Evolutionary conservation across 2,888 invertebrate genomes (phyloP), one percentile per base, ranked within the genome.

Genomic region (Nomada ruficornis): DNA sequence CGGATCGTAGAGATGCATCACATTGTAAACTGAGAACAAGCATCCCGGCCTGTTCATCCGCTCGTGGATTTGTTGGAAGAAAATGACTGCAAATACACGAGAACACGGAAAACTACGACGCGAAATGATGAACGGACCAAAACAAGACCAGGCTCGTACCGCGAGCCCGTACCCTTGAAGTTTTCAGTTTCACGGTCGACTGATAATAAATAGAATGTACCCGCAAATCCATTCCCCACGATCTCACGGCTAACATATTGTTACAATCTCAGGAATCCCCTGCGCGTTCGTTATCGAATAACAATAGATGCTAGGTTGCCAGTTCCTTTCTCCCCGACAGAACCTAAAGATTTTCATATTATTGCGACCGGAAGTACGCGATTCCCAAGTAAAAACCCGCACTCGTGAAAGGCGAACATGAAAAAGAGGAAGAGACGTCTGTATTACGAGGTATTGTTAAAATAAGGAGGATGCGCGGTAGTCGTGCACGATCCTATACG

Each of bases 101-200:
- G 60, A 52, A 50, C 64, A 20, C 57, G 72, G 57, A 57, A 73
- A 72, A n/a, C 55, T n/a, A 68, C 71, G 68, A 76, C 59, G 54
- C 71, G 55, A 23, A 67, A 74, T 65, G 74, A 79, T 70, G 76
- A 72, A 82, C 81, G 72, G 54, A 11, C 59, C 71, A 62, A 80
- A 80, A 70, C 60, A 59, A 62, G 67, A 55, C 26, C 57, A 18
- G 57, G 23, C 13, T 15, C 36, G 50, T 59, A 15, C 59, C 13
- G 29, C 44, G 20, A 64, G 29, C 20, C 1, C 29, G 65, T 80
- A 59, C 44, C 63, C 70, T 77, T 57, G 50, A 54, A 82, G 63
- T 77, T 82, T 82, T 82, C 75, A 76, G 74, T 70, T 82, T 79
- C 83, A 79, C 83, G 83, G 69, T 83, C 65, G 67, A 63, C 47